phyloP scores from a whole-genome alignment of 1,140 invertebrate genomes.

The Sitodiplosis mosellana region DNA sequence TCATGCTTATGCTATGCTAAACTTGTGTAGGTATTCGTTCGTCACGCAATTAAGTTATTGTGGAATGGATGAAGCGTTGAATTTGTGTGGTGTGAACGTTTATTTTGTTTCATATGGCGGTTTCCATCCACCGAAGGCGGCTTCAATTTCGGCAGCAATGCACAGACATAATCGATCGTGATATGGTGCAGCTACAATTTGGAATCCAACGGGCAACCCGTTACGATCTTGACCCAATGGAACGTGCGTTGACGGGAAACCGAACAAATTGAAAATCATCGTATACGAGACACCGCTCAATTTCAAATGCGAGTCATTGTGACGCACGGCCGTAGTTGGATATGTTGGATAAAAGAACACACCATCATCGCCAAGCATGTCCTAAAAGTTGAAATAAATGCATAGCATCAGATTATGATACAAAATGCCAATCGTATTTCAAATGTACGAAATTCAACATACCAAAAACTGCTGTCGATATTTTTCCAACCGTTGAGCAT shows the following conservation, averaged over 20 bases:
- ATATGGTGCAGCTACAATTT: constrained; percentile 40
- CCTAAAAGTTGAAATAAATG: constrained; percentile 19
- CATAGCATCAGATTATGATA: background rate
- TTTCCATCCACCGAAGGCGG: constrained; percentile 61
- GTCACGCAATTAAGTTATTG: too few relatives aligned
- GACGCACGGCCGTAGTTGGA: constrained; percentile 39
- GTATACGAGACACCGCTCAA: constrained; percentile 45
- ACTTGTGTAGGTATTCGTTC: too few relatives aligned
- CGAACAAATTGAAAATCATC: constrained; percentile 53
- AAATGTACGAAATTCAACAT: constrained; percentile 17
- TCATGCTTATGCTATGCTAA: too few relatives aligned
- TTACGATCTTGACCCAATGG: constrained; percentile 41
- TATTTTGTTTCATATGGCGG: background rate
- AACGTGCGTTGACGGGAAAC: constrained; percentile 54
- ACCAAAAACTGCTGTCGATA: constrained; percentile 19
- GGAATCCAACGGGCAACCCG: constrained; percentile 54
- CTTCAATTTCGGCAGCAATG: constrained; percentile 58
- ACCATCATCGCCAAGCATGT: constrained; percentile 37
- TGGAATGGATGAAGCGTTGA: too few relatives aligned
- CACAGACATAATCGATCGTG: constrained; percentile 57
- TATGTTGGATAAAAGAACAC: constrained; percentile 62
- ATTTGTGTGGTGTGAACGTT: too few relatives aligned
- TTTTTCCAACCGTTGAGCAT: constrained; percentile 15
- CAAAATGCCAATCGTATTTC: constrained; percentile 1
- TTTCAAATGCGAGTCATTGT: constrained; percentile 36